Evolutionary conservation across 2,797 vertebrate species (phyloP), one percentile per base, ranked within the genome.

Genomic region (Melanotaenia maccullochi): DNA sequence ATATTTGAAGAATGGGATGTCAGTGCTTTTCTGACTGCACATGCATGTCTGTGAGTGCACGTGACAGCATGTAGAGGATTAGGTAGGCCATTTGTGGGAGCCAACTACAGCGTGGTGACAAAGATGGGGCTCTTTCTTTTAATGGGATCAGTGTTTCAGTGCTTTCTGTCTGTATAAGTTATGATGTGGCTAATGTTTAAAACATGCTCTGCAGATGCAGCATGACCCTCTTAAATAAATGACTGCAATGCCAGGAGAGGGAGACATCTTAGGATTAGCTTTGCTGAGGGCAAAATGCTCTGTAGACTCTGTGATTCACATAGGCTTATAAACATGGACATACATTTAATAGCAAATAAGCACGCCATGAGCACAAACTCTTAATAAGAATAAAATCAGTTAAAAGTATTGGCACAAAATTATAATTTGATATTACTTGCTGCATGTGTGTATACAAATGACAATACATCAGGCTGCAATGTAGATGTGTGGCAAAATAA

Each of bases 161-260:
- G 66, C 77, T 78, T 71, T 79, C 76, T 70, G 58, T 78, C 71
- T 63, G 78, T 71, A 68, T 86, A 82, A 84, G 66, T 89, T 88
- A 75, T 71, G 82, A 87, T 68, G 83, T 64, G 61, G 79, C 87
- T 92, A 75, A 92, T 93, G 90, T 91, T 91, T 90, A 75, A 93
- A 92, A 90, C 88, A 93, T 89, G 86, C 78, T 83, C 78, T 86
- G 79, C 81, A 78, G 86, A 85, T 82, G 83, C 83, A 61, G 76
- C 66, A 28, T 78, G 83, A 89, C 85, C 82, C 84, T 88, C 84
- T 87, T 90, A 88, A 92, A 91, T 86, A 90, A 91, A 90, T 87
- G 85, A 86, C 86, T 71, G 73, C 82, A 76, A 78, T 59, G 25
- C 79, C 63, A 54, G 70, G 79, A 87, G 83, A 78, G 44, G 60